These are phyloP conservation scores for Acleris cristana DNA, from an alignment of 2,888 invertebrate species.

Conservation along the genomic window DNA sequence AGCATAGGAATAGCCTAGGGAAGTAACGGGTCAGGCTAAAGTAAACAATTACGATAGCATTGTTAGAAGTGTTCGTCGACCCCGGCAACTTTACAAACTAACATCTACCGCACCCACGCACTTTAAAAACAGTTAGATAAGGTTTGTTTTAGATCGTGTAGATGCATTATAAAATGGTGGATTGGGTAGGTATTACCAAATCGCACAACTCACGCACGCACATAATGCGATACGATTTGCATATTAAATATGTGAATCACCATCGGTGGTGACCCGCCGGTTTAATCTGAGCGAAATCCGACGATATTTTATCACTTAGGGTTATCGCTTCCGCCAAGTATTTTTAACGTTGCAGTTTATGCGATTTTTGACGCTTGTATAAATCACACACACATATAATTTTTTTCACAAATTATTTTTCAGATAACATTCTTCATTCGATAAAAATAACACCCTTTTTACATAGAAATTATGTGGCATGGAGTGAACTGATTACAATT, in stretches of 20 bases:
- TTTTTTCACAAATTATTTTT: too few species aligned
- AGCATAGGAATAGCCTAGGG: slow-evolving; percentile 32
- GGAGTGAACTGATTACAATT: too few species aligned
- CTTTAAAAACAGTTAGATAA: background rate
- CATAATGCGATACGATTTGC: slow-evolving; percentile 49
- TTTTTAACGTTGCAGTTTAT: background rate
- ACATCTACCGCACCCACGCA: background rate
- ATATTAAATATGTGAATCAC: slow-evolving; percentile 49
- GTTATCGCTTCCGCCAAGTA: slow-evolving; percentile 6
- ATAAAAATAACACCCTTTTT: too few species aligned
- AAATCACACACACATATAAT: too few species aligned
- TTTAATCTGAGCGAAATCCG: slow-evolving; percentile 34
- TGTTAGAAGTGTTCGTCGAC: slow-evolving; percentile 51
- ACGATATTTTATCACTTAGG: slow-evolving; percentile 29
- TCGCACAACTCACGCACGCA: slow-evolving; percentile 41
- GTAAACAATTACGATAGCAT: slow-evolving; percentile 78
- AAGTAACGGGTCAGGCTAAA: slow-evolving; percentile 65
- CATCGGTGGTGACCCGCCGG: slow-evolving; percentile 31
- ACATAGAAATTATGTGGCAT: too few species aligned
- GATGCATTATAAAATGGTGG: slow-evolving; percentile 1
- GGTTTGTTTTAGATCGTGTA: background rate
- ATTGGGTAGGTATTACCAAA: slow-evolving; percentile 44
- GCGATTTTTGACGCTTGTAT: background rate
- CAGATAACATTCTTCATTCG: too few species aligned
- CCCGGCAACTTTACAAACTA: slow-evolving; percentile 21